A percentile compares a stretch with the other conserved stretches of the same genome.
Evolutionary conservation across 2,888 invertebrate genomes (phyloP).

Genomic region (Drosophila anomelani): DNA sequence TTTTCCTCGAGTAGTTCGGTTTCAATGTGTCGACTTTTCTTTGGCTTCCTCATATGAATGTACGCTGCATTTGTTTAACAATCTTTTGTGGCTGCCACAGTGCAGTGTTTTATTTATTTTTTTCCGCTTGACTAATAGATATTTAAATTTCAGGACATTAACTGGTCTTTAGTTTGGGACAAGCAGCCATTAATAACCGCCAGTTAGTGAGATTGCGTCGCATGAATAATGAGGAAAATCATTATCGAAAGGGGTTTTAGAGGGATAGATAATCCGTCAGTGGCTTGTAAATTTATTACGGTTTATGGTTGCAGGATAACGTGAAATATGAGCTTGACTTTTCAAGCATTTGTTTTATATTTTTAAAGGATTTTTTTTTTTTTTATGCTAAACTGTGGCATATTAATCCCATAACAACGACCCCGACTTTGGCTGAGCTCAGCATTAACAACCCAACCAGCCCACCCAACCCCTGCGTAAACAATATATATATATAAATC

Average conservation of each 20-base stretch:
- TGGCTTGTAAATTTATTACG: constrained; percentile 1
- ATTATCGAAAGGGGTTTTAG: constrained; percentile 2
- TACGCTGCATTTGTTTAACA: constrained; percentile 42
- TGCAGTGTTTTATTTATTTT: constrained; percentile 28
- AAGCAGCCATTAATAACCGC: constrained; percentile 51
- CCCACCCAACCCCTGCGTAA: constrained; percentile 3
- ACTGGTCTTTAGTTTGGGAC: constrained; percentile 56
- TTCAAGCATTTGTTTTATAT: neutral
- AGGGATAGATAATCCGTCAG: neutral
- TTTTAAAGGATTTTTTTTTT: neutral
- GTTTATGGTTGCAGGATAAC: constrained; percentile 6
- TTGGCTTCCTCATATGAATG: constrained; percentile 53
- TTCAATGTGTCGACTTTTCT: constrained; percentile 64
- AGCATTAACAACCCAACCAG: neutral
- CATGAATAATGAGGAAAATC: constrained; percentile 10
- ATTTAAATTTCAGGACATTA: constrained; percentile 69
- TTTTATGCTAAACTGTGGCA: neutral
- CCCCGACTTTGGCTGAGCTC: constrained; percentile 1
- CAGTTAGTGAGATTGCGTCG: constrained; percentile 7
- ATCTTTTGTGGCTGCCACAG: constrained; percentile 30
- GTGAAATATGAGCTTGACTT: constrained; percentile 4
- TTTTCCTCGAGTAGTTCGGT: constrained; percentile 36
- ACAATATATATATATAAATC: constrained; percentile 12
- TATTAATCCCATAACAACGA: neutral
- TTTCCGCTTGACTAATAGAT: constrained; percentile 68